These are phyloP conservation scores for Nephrotoma flavescens DNA, from an alignment of 2,888 invertebrate genomes.

Conservation along the genomic window DNA sequence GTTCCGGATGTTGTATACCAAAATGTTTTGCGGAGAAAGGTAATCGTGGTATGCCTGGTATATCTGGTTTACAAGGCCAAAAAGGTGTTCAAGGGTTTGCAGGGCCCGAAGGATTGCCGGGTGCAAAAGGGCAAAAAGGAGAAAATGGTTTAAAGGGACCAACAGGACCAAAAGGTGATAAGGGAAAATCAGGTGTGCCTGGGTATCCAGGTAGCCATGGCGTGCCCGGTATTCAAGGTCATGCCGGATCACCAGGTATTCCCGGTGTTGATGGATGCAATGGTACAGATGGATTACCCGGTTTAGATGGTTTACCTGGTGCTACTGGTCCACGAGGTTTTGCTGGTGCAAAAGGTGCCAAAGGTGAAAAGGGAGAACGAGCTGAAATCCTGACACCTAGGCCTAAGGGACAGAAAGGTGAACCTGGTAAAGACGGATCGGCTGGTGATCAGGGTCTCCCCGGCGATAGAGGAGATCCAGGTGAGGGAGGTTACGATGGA, in stretches of 20 bases:
- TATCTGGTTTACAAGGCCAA: constrained; percentile 53
- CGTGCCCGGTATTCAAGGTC: constrained; percentile 25
- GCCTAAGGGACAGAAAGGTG: constrained; percentile 75
- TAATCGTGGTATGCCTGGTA: constrained; percentile 58
- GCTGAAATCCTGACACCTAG: constrained; percentile 39
- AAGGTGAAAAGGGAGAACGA: constrained; percentile 67
- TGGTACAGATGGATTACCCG: constrained; percentile 78
- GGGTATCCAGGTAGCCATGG: constrained; percentile 62
- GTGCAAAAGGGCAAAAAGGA: constrained; percentile 80
- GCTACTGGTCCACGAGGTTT: constrained; percentile 61
- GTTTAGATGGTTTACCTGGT: constrained; percentile 53
- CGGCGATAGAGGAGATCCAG: constrained; percentile 52
- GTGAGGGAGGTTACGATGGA: constrained; percentile 42
- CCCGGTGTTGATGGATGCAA: constrained; percentile 91
- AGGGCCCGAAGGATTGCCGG: constrained; percentile 71
- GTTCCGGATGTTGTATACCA: constrained; percentile 57
- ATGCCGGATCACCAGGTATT: constrained; percentile 54
- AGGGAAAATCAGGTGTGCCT: constrained; percentile 73
- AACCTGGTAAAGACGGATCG: constrained; percentile 36
- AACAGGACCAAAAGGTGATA: constrained; percentile 69
- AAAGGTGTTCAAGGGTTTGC: constrained; percentile 67
- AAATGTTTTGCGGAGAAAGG: constrained; percentile 86
- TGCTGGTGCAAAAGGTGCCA: constrained; percentile 30
- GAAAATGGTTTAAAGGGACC: constrained; percentile 70
- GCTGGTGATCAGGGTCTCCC: constrained; percentile 25